Evolutionary conservation across 2,888 invertebrate species (phyloP).

Genomic region (Leucophenga montana): DNA sequence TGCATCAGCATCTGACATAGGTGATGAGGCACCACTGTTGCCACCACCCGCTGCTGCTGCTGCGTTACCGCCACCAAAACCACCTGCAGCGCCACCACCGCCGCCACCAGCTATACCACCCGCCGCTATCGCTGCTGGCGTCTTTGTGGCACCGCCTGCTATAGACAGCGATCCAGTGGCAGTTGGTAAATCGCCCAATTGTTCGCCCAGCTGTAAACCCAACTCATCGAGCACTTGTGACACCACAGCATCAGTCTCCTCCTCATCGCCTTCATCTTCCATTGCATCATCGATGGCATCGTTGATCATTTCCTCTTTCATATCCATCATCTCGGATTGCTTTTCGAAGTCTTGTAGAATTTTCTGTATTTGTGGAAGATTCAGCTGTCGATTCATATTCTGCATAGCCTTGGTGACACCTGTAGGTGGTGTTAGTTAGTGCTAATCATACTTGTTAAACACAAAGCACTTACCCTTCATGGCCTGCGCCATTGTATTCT

Average conservation of each 20-base stretch:
- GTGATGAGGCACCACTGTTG: slow-evolving; percentile 73
- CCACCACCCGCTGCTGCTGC: slow-evolving; percentile 72
- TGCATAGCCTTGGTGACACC: slow-evolving; percentile 98
- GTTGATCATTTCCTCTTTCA: slow-evolving; percentile 99
- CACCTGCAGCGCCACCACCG: slow-evolving; percentile 70
- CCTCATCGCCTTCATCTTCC: slow-evolving; percentile 98
- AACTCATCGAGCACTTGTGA: slow-evolving; percentile 97
- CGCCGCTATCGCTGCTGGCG: slow-evolving; percentile 75
- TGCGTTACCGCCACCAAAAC: slow-evolving; percentile 70
- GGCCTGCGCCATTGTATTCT: slow-evolving; percentile 99
- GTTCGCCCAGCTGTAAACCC: slow-evolving; percentile 94
- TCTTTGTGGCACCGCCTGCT: slow-evolving; percentile 78
- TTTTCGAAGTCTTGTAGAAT: slow-evolving; percentile 98
- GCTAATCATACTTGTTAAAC: not conserved
- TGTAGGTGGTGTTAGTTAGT: too few species aligned
- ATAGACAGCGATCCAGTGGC: slow-evolving; percentile 77
- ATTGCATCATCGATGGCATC: slow-evolving; percentile 99
- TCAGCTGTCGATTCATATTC: slow-evolving; percentile 96
- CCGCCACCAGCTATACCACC: slow-evolving; percentile 72
- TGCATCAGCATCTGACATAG: slow-evolving; percentile 90
- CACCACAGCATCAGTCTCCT: slow-evolving; percentile 97
- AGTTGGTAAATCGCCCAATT: slow-evolving; percentile 88
- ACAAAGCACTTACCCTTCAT: slow-evolving; percentile 84
- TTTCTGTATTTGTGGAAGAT: slow-evolving; percentile 98
- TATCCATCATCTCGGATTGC: slow-evolving; percentile 99